phyloP scores from a whole-genome alignment of 2,113 vertebrate species.

The Pseudorasbora parva region DNA sequence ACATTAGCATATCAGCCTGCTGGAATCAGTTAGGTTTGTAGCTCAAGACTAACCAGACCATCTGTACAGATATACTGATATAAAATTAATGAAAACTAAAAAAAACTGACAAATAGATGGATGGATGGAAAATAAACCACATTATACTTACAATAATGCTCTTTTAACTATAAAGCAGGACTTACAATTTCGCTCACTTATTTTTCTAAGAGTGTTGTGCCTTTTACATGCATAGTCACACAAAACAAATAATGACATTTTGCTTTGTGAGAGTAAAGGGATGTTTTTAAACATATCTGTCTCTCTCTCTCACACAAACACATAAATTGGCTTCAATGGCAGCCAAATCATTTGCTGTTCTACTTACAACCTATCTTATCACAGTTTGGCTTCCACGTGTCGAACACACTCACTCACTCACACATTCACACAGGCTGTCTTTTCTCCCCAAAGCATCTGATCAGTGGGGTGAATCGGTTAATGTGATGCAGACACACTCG shows the following conservation, averaged over 20 bases:
- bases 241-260: neutral
- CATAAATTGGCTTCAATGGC: neutral
- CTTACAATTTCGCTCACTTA: neutral
- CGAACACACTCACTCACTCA: neutral
- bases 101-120: neutral
- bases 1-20: neutral
- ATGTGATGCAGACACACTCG: slow-evolving; percentile 3
- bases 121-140: too few relatives aligned
- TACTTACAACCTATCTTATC: slow-evolving; percentile 1
- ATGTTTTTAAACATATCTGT: neutral
- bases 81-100: neutral
- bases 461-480: slow-evolving; percentile 36
- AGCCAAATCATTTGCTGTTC: slow-evolving; percentile 20
- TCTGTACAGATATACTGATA: neutral
- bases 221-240: neutral
- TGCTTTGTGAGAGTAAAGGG: neutral
- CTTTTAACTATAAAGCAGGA: too few relatives aligned
- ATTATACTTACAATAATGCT: too few relatives aligned
- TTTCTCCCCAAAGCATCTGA: slow-evolving; percentile 29
- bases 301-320: neutral
- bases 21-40: neutral
- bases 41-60: neutral
- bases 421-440: slow-evolving; percentile 12
- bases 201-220: neutral
- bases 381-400: neutral